A percentile compares a stretch with the other conserved stretches of the same genome.
phyloP scores from a whole-genome alignment of 2,797 vertebrate genomes.

The Pterois miles region DNA sequence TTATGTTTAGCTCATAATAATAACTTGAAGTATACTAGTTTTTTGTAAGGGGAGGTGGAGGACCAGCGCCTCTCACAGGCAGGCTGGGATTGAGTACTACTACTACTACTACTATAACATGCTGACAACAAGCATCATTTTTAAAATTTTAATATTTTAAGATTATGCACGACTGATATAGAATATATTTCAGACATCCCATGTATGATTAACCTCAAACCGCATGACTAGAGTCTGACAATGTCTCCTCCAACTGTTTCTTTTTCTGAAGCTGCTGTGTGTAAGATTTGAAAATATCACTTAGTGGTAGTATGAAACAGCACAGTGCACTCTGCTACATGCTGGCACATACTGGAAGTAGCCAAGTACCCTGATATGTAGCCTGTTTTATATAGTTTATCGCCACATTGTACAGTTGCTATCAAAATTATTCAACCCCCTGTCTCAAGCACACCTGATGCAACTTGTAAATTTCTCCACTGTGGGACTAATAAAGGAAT shows the following conservation, averaged over 20 bases:
- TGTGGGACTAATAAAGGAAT: too few relatives aligned
- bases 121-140: background rate
- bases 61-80: too few relatives aligned
- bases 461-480: too few relatives aligned
- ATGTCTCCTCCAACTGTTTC: background rate
- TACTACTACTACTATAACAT: too few relatives aligned
- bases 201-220: background rate
- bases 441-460: too few relatives aligned
- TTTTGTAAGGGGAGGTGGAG: accelerated
- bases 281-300: background rate
- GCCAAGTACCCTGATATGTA: background rate
- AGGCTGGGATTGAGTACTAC: too few relatives aligned
- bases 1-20: too few relatives aligned
- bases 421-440: too few relatives aligned
- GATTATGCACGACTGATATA: background rate
- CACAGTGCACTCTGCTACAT: background rate
- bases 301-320: background rate
- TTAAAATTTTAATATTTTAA: background rate
- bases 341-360: background rate
- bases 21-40: accelerated
- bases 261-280: background rate
- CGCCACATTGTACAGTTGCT: too few relatives aligned
- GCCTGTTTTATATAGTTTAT: background rate
- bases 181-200: background rate
- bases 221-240: accelerated